Base-by-base conservation (phyloP, 2,797 vertebrate species). In the Mormyrops boulengeri region DNA sequence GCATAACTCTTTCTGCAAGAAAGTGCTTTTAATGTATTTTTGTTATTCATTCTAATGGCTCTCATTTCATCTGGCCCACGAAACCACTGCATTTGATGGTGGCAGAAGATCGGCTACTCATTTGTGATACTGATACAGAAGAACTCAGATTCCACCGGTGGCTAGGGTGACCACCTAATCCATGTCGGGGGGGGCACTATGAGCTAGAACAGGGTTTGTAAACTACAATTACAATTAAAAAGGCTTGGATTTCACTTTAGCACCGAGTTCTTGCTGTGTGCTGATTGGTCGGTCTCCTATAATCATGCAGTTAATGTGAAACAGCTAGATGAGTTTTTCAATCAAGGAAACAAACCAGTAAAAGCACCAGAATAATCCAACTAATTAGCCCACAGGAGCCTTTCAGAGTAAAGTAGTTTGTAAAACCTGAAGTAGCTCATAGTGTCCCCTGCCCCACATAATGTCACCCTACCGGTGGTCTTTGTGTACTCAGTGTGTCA, bases 31-130 rank as follows among this genome's bases (percentile, higher is more conserved):
- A 19, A 80, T 80, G 73, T 80, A 44, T 91, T 14, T 50, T 69
- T 88, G 17, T 85, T 88, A 47, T 94, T 90, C 90, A 91, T 93
- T 50, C 52, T 91, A 92, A 90, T 91, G 91, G 91, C 91, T 89
- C 14, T 73, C 91, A 90, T 90, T 91, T 91, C 60, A 55, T 95
- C 94, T 93, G 94, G 93, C 94, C 93, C 95, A 92, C 93, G 93
- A 93, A 94, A 91, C 53, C 92, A 90, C 93, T 87, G 1, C 92
- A 92, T 91, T 92, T 88, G 91, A 93, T 91, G 90, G 91, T 90
- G 92, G 90, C 89, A 93, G 94, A 93, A 90, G 57, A 12, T 92
- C 62, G 89, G 92, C 93, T 94, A 17, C 95, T 94, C 91, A 92
- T 38, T 66, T 49, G 22, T 89, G 84, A 92, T 91, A 73, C 30